Base-by-base conservation (phyloP, 2,888 invertebrate species). In the Tetheella fluctuosa region DNA sequence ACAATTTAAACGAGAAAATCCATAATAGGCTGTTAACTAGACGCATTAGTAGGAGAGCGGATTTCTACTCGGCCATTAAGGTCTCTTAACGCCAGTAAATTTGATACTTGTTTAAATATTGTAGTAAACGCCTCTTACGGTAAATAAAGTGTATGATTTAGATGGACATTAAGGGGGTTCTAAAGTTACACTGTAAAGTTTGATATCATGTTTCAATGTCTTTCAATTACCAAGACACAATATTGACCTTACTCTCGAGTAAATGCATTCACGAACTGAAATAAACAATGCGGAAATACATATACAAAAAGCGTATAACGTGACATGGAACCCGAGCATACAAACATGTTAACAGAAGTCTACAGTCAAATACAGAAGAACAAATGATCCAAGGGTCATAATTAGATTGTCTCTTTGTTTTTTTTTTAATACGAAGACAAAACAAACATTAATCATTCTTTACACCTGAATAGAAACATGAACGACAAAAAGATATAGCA, bases 201-300 rank as follows among this genome's bases (percentile, higher is more conserved):
- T 58, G 62, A 63, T 68, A 70, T 73, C 68, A 61, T 25, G 65
- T 73, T 73, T 63, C 67, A 62, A 61, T 52, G 56, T 65, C 67
- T 69, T 64, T 65, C 64, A 65, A 67, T 64, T 68, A 63, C 59
- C 65, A 59, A 54, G 34, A 61, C 48, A 61, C 64, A 68, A 64
- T 65, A 64, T 64, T 71, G 68, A 66, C 62, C 64, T 54, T 23
- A 17, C 28, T 28, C 54, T 30, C 28, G n/a, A 28, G 25, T 54
- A 30, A 28, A 25, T 28, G 54, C 25, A 54, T 17, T 54, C 48
- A 48, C 7, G 48, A 10, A 30, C 2, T 13, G 25, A 17, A 30
- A 28, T 30, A 54, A 54, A 54, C 54, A 54, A 54, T 28, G 54
- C 25, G 25, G 28, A 28, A 17, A 25, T 25, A n/a, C n/a, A n/a